Evolutionary conservation across 2,888 invertebrate genomes (phyloP).

Genomic region (Cosmia trapezina): DNA sequence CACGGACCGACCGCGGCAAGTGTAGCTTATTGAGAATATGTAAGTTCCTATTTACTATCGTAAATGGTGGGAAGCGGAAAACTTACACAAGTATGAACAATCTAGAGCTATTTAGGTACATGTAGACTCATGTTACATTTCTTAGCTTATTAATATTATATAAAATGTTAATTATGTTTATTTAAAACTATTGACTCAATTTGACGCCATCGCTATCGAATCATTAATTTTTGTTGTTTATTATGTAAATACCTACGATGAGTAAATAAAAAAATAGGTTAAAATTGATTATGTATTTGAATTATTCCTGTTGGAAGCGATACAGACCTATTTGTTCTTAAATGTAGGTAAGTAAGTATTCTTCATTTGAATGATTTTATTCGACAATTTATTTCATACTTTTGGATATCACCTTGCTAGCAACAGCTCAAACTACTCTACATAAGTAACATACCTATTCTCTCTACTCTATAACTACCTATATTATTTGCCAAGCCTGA

Average conservation of each 20-base stretch:
- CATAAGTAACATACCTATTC: too few relatives aligned
- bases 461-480: too few relatives aligned
- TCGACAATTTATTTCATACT: neutral
- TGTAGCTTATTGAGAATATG: too few relatives aligned
- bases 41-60: too few relatives aligned
- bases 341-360: neutral
- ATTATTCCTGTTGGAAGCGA: constrained; percentile 4
- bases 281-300: constrained; percentile 39
- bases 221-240: constrained; percentile 60
- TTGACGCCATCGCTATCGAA: constrained; percentile 62
- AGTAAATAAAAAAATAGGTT: constrained; percentile 67
- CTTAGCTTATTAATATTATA: constrained; percentile 22
- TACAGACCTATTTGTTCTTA: neutral
- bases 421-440: neutral
- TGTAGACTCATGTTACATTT: neutral
- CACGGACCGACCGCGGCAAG: too few relatives aligned
- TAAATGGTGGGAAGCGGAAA: too few relatives aligned
- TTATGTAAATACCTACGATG: constrained; percentile 5
- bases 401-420: neutral
- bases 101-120: neutral
- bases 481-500: neutral
- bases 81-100: neutral
- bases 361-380: neutral
- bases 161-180: constrained; percentile 58
- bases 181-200: constrained; percentile 49